phyloP scores from a whole-genome alignment of 1,140 invertebrate species.

The Micrasema longulum region DNA sequence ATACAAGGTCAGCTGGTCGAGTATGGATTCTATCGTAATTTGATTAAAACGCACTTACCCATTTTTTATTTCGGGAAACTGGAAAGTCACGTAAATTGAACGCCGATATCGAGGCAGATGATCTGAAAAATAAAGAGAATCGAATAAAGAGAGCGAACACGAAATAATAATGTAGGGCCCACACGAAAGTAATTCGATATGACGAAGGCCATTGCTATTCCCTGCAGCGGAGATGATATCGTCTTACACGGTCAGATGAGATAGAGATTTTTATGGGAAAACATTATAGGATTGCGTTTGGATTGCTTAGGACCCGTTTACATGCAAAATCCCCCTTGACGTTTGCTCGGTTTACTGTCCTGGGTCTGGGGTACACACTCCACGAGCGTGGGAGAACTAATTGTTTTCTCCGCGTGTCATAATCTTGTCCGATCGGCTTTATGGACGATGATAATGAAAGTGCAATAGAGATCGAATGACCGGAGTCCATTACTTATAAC shows the following conservation, averaged over 20 bases:
- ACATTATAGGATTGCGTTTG: slow-evolving; percentile 21
- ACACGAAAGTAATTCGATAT: background rate
- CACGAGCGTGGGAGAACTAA: slow-evolving; percentile 25
- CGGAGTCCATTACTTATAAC: background rate
- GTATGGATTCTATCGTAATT: no score
- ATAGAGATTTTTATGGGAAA: slow-evolving; percentile 27
- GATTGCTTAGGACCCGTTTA: slow-evolving; percentile 27
- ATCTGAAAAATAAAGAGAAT: background rate
- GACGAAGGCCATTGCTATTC: background rate
- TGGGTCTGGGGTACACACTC: background rate
- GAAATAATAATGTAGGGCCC: background rate
- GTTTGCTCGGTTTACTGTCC: slow-evolving; percentile 8
- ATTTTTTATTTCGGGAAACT: background rate
- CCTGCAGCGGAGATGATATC: background rate
- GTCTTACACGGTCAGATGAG: background rate
- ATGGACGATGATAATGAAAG: background rate
- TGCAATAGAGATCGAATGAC: background rate
- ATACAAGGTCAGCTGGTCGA: no score
- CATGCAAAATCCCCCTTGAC: slow-evolving; percentile 34
- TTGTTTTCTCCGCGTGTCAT: slow-evolving; percentile 9
- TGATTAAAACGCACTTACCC: background rate
- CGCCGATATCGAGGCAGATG: background rate
- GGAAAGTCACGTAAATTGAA: background rate
- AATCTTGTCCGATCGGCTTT: background rate
- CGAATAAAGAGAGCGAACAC: background rate